Conservation (phyloP, 2,113 vertebrate genomes). For the Motacilla alba region DNA sequence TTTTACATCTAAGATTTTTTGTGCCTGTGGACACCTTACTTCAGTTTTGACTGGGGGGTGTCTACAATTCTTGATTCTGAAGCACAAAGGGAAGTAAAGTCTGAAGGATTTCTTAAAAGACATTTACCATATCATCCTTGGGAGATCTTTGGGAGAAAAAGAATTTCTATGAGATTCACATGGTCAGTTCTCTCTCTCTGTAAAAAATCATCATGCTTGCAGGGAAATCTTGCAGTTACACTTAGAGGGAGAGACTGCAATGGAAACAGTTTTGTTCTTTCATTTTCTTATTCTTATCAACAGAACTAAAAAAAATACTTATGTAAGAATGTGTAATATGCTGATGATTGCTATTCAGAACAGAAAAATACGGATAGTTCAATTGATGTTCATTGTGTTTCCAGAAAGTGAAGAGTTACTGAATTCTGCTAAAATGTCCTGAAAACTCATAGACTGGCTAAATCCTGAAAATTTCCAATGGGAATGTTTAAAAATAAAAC, state of each 20-base stretch:
- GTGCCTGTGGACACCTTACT: not conserved
- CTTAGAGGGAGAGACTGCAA: not conserved
- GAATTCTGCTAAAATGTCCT: not conserved
- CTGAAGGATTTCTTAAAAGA: not conserved
- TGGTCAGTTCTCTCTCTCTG: too few relatives aligned
- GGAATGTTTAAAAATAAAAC: not conserved
- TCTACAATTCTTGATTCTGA: not conserved
- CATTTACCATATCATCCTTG: not conserved
- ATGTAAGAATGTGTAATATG: not conserved
- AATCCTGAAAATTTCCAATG: not conserved
- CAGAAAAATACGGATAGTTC: not conserved
- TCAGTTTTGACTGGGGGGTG: rapidly evolving
- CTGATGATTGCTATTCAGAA: not conserved
- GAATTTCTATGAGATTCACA: not conserved
- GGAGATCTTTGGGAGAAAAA: not conserved
- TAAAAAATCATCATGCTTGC: not conserved
- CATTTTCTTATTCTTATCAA: not conserved
- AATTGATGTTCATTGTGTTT: not conserved
- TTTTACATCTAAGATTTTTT: not conserved
- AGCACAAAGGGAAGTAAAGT: not conserved
- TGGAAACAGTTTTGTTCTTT: not conserved
- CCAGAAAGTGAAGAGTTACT: not conserved
- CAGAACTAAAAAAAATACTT: not conserved
- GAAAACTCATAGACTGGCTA: not conserved
- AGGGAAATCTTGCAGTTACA: not conserved